A percentile compares a stretch with the other conserved stretches of the same genome.
Evolutionary conservation across 2,888 invertebrate genomes (phyloP).

Genomic region (Callyntrura sp.): DNA sequence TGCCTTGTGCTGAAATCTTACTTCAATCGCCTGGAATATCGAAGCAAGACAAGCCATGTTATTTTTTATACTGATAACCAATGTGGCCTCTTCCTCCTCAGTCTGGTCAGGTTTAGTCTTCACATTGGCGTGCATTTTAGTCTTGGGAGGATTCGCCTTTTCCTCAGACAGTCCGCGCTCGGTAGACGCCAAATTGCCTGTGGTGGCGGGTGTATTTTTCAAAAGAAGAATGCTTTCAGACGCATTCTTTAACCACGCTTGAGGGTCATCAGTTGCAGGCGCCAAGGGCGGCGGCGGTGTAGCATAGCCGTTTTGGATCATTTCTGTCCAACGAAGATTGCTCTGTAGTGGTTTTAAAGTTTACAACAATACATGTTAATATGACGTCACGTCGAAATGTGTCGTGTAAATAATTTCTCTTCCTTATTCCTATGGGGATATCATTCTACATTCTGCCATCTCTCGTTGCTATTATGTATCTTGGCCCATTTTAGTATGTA

Average conservation of each 20-base stretch:
- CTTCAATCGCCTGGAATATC: constrained; percentile 95
- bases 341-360: constrained; percentile 6
- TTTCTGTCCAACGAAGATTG: constrained; percentile 63
- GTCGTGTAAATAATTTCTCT: background rate
- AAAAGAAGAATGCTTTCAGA: constrained; percentile 25
- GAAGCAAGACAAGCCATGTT: constrained; percentile 95
- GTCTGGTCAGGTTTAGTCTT: constrained; percentile 83
- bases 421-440: background rate
- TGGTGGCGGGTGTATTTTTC: background rate
- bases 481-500: background rate
- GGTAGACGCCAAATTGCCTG: constrained; percentile 32
- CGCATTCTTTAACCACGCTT: constrained; percentile 93
- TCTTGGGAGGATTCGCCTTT: background rate
- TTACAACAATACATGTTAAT: no score
- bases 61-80: constrained; percentile 94
- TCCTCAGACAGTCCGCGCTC: background rate
- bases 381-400: background rate
- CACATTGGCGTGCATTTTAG: constrained; percentile 63
- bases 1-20: constrained; percentile 84
- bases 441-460: no score
- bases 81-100: constrained; percentile 87
- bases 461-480: no score
- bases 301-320: constrained; percentile 97
- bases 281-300: constrained; percentile 97
- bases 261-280: constrained; percentile 95